Evolutionary conservation across 2,113 vertebrate genomes (phyloP).

Genomic region (Dicaeum eximium): DNA sequence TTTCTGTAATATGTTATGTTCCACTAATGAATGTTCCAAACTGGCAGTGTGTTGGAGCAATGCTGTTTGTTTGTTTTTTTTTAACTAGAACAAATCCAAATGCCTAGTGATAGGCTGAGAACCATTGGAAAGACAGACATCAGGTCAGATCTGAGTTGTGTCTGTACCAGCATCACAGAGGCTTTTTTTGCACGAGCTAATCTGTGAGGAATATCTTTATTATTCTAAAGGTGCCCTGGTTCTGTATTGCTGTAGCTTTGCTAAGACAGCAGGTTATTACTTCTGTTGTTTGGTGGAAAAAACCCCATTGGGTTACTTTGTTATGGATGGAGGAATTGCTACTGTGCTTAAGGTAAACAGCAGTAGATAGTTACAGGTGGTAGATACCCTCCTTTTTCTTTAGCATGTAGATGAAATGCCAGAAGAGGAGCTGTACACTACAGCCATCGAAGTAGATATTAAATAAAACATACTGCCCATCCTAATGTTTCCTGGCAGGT

Average conservation of each 20-base stretch:
- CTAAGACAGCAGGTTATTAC: neutral
- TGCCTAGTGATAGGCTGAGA: neutral
- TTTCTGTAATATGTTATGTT: neutral
- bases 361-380: neutral
- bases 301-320: neutral
- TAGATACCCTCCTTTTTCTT: neutral
- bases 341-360: neutral
- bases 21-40: neutral
- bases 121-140: neutral
- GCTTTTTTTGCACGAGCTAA: neutral
- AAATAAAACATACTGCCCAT: neutral
- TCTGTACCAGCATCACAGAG: neutral
- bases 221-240: neutral
- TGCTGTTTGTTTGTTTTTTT: fast-evolving
- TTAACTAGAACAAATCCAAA: neutral
- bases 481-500: neutral
- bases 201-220: neutral
- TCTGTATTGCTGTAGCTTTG: neutral
- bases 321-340: neutral
- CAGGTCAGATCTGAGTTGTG: neutral
- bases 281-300: neutral
- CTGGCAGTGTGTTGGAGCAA: neutral
- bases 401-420: neutral
- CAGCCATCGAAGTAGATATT: neutral
- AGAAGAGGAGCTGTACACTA: neutral